Evolutionary conservation across 2,797 vertebrate species (phyloP), one percentile per base, ranked within the genome.

Genomic region (Thaleichthys pacificus): DNA sequence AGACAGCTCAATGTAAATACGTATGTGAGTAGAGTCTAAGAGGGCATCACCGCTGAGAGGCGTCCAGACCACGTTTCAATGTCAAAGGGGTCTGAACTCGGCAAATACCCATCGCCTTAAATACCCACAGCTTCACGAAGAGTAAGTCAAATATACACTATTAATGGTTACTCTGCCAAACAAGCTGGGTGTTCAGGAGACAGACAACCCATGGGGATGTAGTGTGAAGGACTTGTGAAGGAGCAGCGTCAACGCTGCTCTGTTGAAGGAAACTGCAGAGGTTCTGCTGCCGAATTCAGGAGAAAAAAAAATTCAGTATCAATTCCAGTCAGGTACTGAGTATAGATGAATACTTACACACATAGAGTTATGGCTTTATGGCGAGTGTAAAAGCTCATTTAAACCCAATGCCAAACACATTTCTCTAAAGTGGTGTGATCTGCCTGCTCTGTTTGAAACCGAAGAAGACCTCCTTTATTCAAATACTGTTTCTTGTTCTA

Each of bases 161-260:
- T 84, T 84, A 82, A 71, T 66, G 73, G 72, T 61, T 80, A 71
- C 75, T 76, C 63, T 83, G 80, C 80, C 80, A 86, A 86, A 79
- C 77, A 56, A 68, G 78, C 73, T 51, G 76, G 82, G 78, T 69
- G 5, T 83, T 84, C 58, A 82, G 71, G 76, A 63, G 57, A 73
- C 58, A 47, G 68, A 61, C 38, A 79, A 84, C 78, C 77, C 77
- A 66, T 76, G 81, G 56, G 3, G 8, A 42, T 69, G 81, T 78
- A 83, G 76, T 82, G 82, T 74, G 83, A 67, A 63, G 77, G 72
- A 74, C 58, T 80, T 67, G n/a, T n/a, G n/a, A n/a, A n/a, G n/a
- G n/a, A n/a, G n/a, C n/a, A n/a, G n/a, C n/a, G n/a, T n/a, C n/a
- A n/a, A n/a, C 68, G 78, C 77, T 80, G 42, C 68, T 64, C 51